These are phyloP conservation scores for Drosophila suzukii DNA, from an alignment of 1,140 invertebrate species.

Conservation along the genomic window DNA sequence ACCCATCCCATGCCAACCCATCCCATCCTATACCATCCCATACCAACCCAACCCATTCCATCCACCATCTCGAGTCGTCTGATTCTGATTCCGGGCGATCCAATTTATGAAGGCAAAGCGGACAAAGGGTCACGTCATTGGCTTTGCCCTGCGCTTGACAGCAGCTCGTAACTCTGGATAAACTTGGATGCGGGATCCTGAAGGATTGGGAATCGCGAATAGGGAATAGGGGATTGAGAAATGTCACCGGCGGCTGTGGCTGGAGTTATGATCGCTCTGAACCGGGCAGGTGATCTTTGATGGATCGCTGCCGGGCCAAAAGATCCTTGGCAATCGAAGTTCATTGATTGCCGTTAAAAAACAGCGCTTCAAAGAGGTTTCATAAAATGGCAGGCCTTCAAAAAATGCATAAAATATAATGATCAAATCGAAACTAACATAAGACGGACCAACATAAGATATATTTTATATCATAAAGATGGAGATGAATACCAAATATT, in stretches of 20 bases:
- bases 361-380: background rate
- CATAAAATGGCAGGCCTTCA: background rate
- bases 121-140: constrained; percentile 68
- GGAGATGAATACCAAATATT: too few relatives aligned
- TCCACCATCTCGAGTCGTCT: constrained; percentile 7
- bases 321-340: constrained; percentile 1
- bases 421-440: background rate
- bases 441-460: background rate
- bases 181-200: constrained; percentile 1
- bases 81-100: constrained; percentile 44
- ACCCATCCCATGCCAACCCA: background rate
- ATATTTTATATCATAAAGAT: too few relatives aligned
- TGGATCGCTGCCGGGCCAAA: constrained; percentile 7
- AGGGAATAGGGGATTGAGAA: background rate
- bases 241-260: constrained; percentile 14
- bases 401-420: background rate
- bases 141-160: constrained; percentile 63
- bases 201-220: background rate
- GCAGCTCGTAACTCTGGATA: constrained; percentile 62
- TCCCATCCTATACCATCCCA: background rate
- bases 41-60: background rate
- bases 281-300: constrained; percentile 27
- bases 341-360: constrained; percentile 10
- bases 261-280: constrained; percentile 20
- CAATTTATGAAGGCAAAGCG: constrained; percentile 67